phyloP scores from a whole-genome alignment of 2,113 vertebrate genomes.

The Aptenodytes patagonicus region DNA sequence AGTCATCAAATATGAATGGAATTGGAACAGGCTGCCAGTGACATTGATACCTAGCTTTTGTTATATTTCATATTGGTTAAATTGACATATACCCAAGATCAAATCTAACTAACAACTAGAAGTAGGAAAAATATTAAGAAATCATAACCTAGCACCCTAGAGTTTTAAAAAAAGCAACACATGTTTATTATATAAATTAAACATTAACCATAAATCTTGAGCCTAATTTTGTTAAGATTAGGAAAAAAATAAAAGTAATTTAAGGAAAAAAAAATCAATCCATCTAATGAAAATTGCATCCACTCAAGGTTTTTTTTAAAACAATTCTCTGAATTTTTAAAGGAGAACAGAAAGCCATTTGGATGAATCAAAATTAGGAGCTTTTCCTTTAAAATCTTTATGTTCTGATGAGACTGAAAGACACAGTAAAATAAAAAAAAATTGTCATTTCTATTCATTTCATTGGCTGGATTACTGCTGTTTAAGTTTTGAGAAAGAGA shows the following conservation, averaged over 20 bases:
- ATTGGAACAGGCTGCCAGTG: neutral
- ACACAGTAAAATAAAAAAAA: neutral
- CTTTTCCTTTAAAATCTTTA: neutral
- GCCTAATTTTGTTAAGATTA: neutral
- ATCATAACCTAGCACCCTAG: rapidly evolving
- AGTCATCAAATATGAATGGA: neutral
- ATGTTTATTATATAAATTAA: neutral
- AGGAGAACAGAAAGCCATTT: neutral
- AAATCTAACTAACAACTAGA: neutral
- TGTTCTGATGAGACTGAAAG: neutral
- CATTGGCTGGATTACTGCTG: neutral
- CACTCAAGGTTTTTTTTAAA: neutral
- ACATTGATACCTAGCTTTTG: neutral
- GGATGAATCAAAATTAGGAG: neutral
- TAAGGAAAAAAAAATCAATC: neutral
- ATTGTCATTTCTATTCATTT: neutral
- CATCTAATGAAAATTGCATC: neutral
- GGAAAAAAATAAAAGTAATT: neutral
- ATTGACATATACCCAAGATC: neutral
- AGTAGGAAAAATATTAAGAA: neutral
- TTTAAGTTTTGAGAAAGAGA: neutral
- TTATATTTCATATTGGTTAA: neutral
- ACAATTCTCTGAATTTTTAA: neutral
- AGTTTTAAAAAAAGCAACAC: neutral
- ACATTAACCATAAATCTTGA: neutral